These are phyloP conservation scores for Fregata magnificens DNA, from an alignment of 2,113 vertebrate genomes.

Conservation along the genomic window DNA sequence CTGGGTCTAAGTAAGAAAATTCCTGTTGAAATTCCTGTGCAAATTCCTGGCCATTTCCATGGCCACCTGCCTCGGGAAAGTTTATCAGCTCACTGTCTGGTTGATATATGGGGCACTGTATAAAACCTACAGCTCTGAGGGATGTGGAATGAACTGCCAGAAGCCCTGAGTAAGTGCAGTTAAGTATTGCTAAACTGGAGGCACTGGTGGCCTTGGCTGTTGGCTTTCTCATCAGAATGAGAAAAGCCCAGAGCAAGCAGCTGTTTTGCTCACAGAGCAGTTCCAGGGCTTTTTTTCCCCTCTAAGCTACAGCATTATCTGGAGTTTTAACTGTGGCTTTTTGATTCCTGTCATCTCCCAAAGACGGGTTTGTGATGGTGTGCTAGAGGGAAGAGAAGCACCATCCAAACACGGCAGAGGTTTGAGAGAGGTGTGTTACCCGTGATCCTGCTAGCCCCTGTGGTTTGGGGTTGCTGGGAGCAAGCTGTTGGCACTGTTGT, in stretches of 20 bases:
- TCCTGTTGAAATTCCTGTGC: conserved; percentile 13
- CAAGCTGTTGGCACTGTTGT: not conserved
- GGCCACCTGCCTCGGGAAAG: not conserved
- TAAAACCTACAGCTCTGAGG: not conserved
- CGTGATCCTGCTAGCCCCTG: not conserved
- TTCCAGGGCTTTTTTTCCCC: not conserved
- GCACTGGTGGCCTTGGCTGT: not conserved
- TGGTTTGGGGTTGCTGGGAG: not conserved
- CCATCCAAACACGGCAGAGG: not conserved
- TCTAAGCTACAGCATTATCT: not conserved
- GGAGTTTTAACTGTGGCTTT: not conserved
- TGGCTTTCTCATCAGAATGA: not conserved
- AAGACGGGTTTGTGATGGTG: not conserved
- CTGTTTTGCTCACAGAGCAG: not conserved
- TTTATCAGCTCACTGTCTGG: conserved; percentile 1
- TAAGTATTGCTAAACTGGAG: not conserved
- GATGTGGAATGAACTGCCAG: not conserved
- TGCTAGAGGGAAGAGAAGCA: not conserved
- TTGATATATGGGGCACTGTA: not conserved
- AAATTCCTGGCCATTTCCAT: conserved; percentile 32
- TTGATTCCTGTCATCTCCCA: not conserved
- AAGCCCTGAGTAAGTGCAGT: not conserved
- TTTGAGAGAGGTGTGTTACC: not conserved
- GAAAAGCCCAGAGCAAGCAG: not conserved
- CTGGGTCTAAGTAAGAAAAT: not conserved